A percentile compares a stretch with the other conserved stretches of the same genome.
Evolutionary conservation across 2,797 vertebrate species (phyloP).

Genomic region (Channa striata): DNA sequence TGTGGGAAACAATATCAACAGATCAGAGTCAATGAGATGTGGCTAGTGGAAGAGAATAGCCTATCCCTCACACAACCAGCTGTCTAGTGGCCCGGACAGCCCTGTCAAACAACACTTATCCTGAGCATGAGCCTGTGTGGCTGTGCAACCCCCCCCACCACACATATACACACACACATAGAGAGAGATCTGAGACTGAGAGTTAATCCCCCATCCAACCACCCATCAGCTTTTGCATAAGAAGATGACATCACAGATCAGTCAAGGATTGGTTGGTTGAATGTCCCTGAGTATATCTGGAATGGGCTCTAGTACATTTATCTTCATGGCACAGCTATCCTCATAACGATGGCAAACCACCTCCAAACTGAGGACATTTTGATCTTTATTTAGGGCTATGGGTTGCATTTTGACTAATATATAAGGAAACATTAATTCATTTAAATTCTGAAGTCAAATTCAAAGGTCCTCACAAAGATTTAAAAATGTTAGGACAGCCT

Average conservation of each 20-base stretch:
- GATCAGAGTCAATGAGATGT: conserved; percentile 71
- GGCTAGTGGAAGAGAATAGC: conserved; percentile 69
- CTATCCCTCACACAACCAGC: conserved; percentile 82
- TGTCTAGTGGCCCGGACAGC: conserved; percentile 75
- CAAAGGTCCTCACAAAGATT: conserved; percentile 9
- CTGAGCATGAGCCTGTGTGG: conserved; percentile 57
- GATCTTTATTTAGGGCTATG: neutral
- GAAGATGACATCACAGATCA: conserved; percentile 81
- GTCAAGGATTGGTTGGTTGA: conserved; percentile 65
- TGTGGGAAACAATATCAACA: conserved; percentile 59
- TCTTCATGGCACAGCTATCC: conserved; percentile 24
- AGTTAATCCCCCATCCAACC: conserved; percentile 75
- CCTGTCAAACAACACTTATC: conserved; percentile 79
- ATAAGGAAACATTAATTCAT: too few species aligned
- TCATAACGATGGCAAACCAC: conserved; percentile 1
- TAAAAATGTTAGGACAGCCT: neutral
- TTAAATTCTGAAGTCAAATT: neutral
- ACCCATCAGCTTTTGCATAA: conserved; percentile 79
- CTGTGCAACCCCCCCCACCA: neutral
- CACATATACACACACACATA: conserved; percentile 19
- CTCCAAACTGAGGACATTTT: neutral
- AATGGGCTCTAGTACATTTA: conserved; percentile 37
- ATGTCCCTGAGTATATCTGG: conserved; percentile 41
- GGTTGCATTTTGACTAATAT: rapidly evolving
- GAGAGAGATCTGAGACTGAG: conserved; percentile 63